Percentiles rank a stretch among this genome's conserved stretches.
Evolutionary conservation across 2,113 vertebrate genomes (phyloP).

Genomic region (Ictalurus furcatus): DNA sequence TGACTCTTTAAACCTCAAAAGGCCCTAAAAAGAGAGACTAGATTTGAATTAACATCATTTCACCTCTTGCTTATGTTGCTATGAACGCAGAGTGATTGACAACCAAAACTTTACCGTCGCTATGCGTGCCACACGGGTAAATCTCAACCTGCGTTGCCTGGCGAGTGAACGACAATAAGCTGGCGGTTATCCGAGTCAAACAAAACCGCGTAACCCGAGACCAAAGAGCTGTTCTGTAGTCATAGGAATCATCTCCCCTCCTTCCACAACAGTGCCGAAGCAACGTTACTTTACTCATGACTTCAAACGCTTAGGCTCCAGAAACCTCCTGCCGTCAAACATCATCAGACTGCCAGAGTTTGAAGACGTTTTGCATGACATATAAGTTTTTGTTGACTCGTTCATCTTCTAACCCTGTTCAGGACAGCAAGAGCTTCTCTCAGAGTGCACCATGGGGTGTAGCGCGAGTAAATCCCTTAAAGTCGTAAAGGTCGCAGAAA

Average conservation of each 20-base stretch:
- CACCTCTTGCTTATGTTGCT: constrained; percentile 34
- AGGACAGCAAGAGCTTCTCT: neutral
- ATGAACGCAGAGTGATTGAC: constrained; percentile 44
- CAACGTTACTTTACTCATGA: neutral
- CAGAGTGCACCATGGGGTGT: constrained; percentile 12
- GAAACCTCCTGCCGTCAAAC: neutral
- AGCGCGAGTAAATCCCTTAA: neutral
- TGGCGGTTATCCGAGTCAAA: constrained; percentile 56
- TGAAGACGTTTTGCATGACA: neutral
- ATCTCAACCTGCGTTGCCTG: constrained; percentile 64
- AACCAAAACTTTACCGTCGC: constrained; percentile 54
- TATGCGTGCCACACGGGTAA: constrained; percentile 58
- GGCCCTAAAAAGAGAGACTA: too few relatives aligned
- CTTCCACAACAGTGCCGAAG: constrained; percentile 6
- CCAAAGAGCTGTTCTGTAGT: neutral
- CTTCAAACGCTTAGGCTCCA: neutral
- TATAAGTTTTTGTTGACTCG: neutral
- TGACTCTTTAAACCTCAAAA: neutral
- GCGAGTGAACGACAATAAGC: constrained; percentile 54
- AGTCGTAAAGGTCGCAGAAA: neutral
- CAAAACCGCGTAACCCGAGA: constrained; percentile 7
- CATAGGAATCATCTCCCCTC: constrained; percentile 26
- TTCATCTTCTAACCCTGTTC: neutral
- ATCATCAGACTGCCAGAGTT: neutral
- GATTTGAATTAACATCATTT: neutral